Evolutionary conservation across 2,113 vertebrate genomes (phyloP), one percentile per base, ranked within the genome.

Genomic region (Tenebrosternarchus preto): DNA sequence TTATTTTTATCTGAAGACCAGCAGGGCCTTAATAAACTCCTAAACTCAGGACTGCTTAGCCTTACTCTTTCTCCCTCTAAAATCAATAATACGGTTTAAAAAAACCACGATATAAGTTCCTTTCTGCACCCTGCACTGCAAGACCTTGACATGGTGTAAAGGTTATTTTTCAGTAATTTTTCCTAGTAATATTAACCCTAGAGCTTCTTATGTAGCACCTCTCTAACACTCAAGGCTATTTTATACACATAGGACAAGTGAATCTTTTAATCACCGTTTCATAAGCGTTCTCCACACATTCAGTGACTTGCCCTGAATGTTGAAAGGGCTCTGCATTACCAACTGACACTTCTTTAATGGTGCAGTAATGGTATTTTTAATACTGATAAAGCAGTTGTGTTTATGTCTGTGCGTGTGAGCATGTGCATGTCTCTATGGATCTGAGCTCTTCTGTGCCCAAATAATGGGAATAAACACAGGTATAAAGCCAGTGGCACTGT

Each of bases 321-420:
- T 78, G 77, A 50, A 67, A 71, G 12, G 20, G 17, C 60, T 22
- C n/a, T 50, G 77, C 22, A 55, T 71, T 36, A 36, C 63, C 36
- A 19, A 9, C 19, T 1, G 5, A 1, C 64, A 39, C n/a, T 39
- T 68, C 64, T 39, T 68, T 31, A 39, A 31, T 39, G n/a, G n/a
- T n/a, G n/a, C n/a, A n/a, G n/a, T n/a, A n/a, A n/a, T n/a, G n/a
- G n/a, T n/a, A 3, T 60, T 61, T 39, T 73, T 73, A 39, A 68
- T 11, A 22, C 22, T 12, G 22, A 3, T 36, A 57, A 43, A 19
- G 36, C 16, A 61, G 72, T 24, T 75, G 11, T 46, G 5, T 46
- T 1, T 50, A 2, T 50, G 8, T 50, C 9, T 50, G 5, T 66
- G 24, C n/a, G 20, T 29, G 3, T 74, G 29, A 17, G 17, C 43